These are phyloP conservation scores for Linnaemya vulpina DNA, from an alignment of 2,888 invertebrate genomes.

Conservation along the genomic window DNA sequence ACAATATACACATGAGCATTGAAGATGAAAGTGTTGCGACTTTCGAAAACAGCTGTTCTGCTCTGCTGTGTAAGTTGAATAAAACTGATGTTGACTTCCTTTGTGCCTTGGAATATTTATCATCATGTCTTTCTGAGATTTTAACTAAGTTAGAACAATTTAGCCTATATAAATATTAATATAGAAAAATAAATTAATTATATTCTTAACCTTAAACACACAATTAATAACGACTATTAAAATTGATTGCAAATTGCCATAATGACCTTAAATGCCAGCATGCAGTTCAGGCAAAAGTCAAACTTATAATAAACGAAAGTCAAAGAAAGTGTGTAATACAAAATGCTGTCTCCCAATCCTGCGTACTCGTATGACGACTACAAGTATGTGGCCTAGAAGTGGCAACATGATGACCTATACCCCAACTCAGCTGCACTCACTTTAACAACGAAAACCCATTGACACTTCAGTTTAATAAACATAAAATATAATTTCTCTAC, in stretches of 20 bases:
- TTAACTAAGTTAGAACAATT: too few species aligned
- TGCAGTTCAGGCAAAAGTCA: constrained; percentile 32
- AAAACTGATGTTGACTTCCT: too few species aligned
- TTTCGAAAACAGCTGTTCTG: too few species aligned
- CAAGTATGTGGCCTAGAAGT: background rate
- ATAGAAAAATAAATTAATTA: background rate
- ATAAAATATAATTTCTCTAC: constrained; percentile 22
- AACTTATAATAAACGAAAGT: constrained; percentile 48
- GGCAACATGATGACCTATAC: constrained; percentile 57
- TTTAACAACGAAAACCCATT: constrained; percentile 51
- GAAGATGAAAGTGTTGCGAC: too few species aligned
- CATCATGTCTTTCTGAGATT: too few species aligned
- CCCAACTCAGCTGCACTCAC: constrained; percentile 31
- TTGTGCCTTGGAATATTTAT: too few species aligned
- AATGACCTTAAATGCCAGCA: constrained; percentile 40
- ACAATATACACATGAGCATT: too few species aligned
- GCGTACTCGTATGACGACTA: background rate
- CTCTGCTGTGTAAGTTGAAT: too few species aligned
- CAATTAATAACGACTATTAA: constrained; percentile 7
- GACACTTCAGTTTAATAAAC: constrained; percentile 59
- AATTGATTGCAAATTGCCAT: constrained; percentile 21
- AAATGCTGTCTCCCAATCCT: constrained; percentile 29
- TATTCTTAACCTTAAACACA: background rate
- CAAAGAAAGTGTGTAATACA: constrained; percentile 33
- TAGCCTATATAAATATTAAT: too few species aligned